phyloP scores from a whole-genome alignment of 2,888 invertebrate genomes.

The Polyploca ridens region DNA sequence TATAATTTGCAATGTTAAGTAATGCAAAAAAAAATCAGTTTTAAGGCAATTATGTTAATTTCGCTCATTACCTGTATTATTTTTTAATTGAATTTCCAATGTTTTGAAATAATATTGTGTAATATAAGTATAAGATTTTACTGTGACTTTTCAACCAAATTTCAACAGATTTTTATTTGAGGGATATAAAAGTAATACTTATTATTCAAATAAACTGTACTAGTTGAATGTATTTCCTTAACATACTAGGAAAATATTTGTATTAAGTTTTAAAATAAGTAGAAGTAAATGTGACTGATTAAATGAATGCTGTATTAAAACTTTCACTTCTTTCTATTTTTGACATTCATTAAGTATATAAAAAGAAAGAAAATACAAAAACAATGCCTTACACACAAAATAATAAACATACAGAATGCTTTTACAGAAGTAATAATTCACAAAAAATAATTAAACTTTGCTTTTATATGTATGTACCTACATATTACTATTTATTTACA shows the following conservation, averaged over 20 bases:
- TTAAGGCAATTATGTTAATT: too few relatives aligned
- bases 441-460: not conserved
- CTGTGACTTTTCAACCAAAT: not conserved
- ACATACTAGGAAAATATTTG: conserved; percentile 49
- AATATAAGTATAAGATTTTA: too few relatives aligned
- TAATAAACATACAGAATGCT: too few relatives aligned
- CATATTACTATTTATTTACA: not conserved
- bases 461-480: not conserved
- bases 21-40: too few relatives aligned
- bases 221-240: conserved; percentile 60
- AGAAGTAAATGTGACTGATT: conserved; percentile 61
- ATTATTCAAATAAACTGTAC: conserved; percentile 12
- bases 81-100: too few relatives aligned
- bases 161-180: not conserved
- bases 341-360: too few relatives aligned
- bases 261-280: conserved; percentile 46
- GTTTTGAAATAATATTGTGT: too few relatives aligned
- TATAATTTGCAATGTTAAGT: too few relatives aligned
- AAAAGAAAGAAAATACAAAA: too few relatives aligned
- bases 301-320: conserved; percentile 65
- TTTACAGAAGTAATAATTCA: not conserved
- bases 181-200: not conserved
- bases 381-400: too few relatives aligned
- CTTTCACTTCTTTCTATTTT: not conserved
- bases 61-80: too few relatives aligned